A percentile compares a stretch with the other conserved stretches of the same genome.
Conservation (phyloP, 2,113 vertebrate species). For the Heloderma charlesbogerti region DNA sequence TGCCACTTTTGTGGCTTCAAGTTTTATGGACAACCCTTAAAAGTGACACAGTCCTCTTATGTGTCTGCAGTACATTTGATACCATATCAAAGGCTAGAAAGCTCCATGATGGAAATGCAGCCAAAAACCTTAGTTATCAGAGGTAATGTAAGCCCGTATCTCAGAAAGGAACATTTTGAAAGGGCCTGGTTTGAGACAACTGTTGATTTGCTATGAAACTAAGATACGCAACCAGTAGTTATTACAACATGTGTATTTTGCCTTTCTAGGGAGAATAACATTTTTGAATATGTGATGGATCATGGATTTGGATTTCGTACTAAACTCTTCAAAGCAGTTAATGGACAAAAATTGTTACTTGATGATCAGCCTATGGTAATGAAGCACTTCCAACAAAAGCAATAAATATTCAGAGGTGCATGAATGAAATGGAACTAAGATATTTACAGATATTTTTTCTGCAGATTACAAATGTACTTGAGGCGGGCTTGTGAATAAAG, state of each 20-base stretch:
- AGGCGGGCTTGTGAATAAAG: too few species aligned
- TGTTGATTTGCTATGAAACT: background rate
- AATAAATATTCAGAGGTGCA: background rate
- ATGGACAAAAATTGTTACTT: constrained; percentile 74
- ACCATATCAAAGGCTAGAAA: background rate
- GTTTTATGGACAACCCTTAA: background rate
- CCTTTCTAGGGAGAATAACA: constrained; percentile 65
- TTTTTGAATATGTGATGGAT: constrained; percentile 68
- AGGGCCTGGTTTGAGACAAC: background rate
- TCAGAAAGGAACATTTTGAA: background rate
- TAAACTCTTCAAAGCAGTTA: constrained; percentile 64
- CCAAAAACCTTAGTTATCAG: background rate
- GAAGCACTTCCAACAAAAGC: background rate
- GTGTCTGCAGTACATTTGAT: background rate
- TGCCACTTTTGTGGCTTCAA: background rate
- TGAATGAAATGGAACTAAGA: background rate
- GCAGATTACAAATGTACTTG: background rate
- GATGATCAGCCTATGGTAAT: constrained; percentile 73
- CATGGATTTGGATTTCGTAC: constrained; percentile 64
- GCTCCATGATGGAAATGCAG: background rate
- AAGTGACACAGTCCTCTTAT: background rate
- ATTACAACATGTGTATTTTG: background rate
- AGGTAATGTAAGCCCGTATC: too few species aligned
- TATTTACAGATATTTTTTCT: background rate
- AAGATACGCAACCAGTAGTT: background rate